These are phyloP conservation scores for Acinonyx jubatus DNA, from an alignment of 2,113 vertebrate genomes.

Conservation along the genomic window DNA sequence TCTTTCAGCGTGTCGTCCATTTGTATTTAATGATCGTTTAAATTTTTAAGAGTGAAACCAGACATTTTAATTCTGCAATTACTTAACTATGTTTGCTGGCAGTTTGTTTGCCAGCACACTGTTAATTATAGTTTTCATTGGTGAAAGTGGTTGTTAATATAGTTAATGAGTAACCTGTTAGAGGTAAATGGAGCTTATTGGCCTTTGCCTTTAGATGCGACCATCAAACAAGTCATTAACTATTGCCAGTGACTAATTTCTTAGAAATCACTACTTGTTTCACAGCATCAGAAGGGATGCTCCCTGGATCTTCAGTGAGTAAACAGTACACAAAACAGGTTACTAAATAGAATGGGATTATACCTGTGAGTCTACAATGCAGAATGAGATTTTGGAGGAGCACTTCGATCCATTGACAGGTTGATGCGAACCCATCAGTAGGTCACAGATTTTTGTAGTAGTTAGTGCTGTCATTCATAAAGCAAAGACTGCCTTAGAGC, in stretches of 20 bases:
- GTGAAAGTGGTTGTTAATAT: constrained; percentile 26
- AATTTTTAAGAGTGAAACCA: constrained; percentile 38
- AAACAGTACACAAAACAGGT: constrained; percentile 5
- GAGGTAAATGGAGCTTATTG: background rate
- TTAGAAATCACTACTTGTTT: constrained; percentile 22
- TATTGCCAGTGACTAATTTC: constrained; percentile 16
- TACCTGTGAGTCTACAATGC: background rate
- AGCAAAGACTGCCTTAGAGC: background rate
- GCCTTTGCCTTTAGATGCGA: background rate
- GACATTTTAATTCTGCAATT: constrained; percentile 43
- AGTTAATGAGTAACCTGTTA: constrained; percentile 26
- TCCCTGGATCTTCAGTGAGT: background rate
- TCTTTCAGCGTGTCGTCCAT: background rate
- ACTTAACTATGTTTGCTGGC: constrained; percentile 16
- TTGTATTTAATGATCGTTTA: constrained; percentile 18
- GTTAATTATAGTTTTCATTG: constrained; percentile 63
- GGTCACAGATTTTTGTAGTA: background rate
- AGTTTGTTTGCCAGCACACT: background rate
- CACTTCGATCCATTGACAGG: background rate
- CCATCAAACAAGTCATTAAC: background rate
- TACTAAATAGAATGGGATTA: background rate
- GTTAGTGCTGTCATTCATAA: background rate
- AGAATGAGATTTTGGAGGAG: background rate
- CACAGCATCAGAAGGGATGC: background rate
- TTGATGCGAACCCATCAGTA: background rate